These are phyloP conservation scores for Onychomys arenicola DNA, from an alignment of 2,797 vertebrate species.

Conservation along the genomic window DNA sequence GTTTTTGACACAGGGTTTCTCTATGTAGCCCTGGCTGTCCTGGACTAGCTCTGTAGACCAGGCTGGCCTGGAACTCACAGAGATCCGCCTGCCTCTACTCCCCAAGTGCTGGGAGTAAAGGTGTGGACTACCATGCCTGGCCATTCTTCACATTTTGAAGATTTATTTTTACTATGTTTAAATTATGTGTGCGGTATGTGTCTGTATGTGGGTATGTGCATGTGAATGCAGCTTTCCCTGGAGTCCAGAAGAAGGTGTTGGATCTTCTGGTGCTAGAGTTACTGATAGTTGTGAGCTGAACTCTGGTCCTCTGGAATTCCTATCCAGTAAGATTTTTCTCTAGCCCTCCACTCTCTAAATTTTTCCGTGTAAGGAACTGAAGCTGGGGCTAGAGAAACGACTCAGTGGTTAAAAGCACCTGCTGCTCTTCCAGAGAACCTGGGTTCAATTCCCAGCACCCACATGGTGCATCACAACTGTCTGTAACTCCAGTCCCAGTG, in stretches of 20 bases:
- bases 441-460: neutral
- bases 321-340: neutral
- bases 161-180: neutral
- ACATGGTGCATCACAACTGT: neutral
- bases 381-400: neutral
- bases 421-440: neutral
- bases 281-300: neutral
- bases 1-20: neutral
- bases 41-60: neutral
- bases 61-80: neutral
- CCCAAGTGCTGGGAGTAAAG: neutral
- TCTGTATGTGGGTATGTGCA: neutral
- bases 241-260: neutral
- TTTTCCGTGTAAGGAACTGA: neutral
- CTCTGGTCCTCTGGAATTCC: neutral
- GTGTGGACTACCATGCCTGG: no score
- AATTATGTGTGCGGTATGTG: neutral
- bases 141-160: neutral
- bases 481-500: neutral
- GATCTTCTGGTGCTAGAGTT: neutral
- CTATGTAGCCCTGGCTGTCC: neutral
- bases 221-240: neutral
- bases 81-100: neutral
- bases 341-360: neutral
- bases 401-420: neutral